phyloP scores from a whole-genome alignment of 2,888 invertebrate genomes.

The Ormia ochracea region DNA sequence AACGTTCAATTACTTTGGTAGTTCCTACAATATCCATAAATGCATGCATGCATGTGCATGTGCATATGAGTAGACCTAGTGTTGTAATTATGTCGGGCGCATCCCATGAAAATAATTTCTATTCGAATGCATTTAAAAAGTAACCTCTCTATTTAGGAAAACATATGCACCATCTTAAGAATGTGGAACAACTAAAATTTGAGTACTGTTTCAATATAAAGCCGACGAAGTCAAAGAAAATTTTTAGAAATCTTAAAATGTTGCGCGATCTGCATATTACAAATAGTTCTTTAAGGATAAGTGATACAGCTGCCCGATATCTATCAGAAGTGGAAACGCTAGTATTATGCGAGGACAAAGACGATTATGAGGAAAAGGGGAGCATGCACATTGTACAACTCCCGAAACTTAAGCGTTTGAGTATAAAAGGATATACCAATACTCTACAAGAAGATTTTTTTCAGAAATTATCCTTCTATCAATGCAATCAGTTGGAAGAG shows the following conservation, averaged over 20 bases:
- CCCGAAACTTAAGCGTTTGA: slow-evolving; percentile 22
- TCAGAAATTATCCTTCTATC: not conserved
- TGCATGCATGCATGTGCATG: too few species aligned
- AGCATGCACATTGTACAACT: not conserved
- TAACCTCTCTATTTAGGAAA: not conserved
- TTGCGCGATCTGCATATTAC: slow-evolving; percentile 1
- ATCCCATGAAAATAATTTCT: too few species aligned
- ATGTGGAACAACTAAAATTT: not conserved
- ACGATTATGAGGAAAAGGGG: too few species aligned
- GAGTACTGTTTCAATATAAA: not conserved
- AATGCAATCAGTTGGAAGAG: slow-evolving; percentile 14
- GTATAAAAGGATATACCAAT: not conserved
- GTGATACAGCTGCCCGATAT: not conserved
- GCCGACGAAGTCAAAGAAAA: not conserved
- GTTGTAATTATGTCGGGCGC: too few species aligned
- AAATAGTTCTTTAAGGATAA: not conserved
- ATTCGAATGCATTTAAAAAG: too few species aligned
- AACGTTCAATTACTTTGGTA: too few species aligned
- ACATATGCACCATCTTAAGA: not conserved
- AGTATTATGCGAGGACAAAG: not conserved
- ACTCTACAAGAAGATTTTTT: not conserved
- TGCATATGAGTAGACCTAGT: too few species aligned
- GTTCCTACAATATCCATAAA: too few species aligned
- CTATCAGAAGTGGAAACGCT: slow-evolving; percentile 14
- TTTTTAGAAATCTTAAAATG: slow-evolving; percentile 26